Conservation (phyloP, 2,888 invertebrate species). For the Mactromeris polynyma region DNA sequence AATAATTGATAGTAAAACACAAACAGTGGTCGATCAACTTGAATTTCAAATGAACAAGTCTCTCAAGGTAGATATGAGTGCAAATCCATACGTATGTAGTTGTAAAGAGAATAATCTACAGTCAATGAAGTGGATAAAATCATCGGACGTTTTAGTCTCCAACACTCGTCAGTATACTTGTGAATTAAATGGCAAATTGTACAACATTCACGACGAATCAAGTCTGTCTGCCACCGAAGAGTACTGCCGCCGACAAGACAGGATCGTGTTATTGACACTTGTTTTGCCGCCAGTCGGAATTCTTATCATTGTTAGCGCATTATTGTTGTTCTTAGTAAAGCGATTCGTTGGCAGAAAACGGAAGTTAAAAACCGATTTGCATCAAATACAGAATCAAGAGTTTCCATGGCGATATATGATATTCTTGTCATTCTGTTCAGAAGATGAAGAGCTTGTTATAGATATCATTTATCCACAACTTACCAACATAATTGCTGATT, state of each 20-base stretch:
- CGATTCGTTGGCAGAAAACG: neutral
- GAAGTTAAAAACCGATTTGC: neutral
- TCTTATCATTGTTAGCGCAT: neutral
- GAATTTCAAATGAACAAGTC: neutral
- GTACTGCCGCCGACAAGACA: conserved; percentile 1
- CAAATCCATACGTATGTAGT: neutral
- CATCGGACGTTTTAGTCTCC: neutral
- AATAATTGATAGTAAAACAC: neutral
- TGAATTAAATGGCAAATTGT: neutral
- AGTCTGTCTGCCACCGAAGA: neutral
- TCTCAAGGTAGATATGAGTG: neutral
- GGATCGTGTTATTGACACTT: neutral
- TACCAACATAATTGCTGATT: neutral
- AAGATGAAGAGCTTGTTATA: conserved; percentile 25
- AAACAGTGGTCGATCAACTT: neutral
- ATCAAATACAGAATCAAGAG: neutral
- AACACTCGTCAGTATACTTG: neutral
- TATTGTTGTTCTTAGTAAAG: neutral
- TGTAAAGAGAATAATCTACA: neutral
- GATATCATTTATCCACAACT: conserved; percentile 4
- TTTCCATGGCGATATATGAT: conserved; percentile 19
- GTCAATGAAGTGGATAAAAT: conserved; percentile 1
- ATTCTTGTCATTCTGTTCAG: conserved; percentile 24
- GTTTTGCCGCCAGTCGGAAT: neutral
- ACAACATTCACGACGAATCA: neutral